Evolutionary conservation across 1,140 invertebrate genomes (phyloP).

Genomic region (Apis dorsata): DNA sequence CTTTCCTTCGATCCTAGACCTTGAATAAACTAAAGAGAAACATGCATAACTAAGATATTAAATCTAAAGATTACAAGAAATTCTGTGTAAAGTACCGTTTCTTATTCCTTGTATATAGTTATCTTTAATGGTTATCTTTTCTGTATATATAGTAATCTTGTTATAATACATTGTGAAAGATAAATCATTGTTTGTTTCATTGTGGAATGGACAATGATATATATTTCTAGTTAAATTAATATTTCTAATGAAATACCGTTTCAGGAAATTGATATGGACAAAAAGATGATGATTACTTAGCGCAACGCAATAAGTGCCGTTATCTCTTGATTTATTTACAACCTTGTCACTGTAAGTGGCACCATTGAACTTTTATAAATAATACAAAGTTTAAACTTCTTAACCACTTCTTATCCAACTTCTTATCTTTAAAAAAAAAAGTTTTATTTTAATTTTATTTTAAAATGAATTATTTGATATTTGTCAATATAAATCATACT

Average conservation of each 20-base stretch:
- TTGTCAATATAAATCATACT: not conserved
- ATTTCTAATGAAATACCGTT: not conserved
- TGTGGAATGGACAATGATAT: not conserved
- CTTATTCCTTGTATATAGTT: not conserved
- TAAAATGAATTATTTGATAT: not conserved
- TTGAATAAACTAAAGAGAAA: slow-evolving; percentile 18
- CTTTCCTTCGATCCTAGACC: slow-evolving; percentile 2
- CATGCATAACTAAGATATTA: slow-evolving; percentile 11
- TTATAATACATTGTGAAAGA: not conserved
- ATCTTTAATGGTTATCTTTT: not conserved
- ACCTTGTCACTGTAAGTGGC: not conserved
- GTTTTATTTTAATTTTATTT: not conserved
- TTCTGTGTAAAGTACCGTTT: not conserved
- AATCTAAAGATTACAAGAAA: not conserved
- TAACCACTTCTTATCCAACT: not conserved
- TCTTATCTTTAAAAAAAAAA: not conserved
- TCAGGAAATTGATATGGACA: not conserved
- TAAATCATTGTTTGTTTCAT: not conserved
- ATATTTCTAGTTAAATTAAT: not conserved
- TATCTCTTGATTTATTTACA: slow-evolving; percentile 8
- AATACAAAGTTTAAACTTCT: not conserved
- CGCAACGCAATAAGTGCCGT: not conserved
- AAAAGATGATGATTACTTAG: not conserved
- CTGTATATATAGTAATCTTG: no score
- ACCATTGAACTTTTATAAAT: not conserved